These are phyloP conservation scores for Echinops telfairi DNA, from an alignment of 2,113 vertebrate species.

Conservation along the genomic window DNA sequence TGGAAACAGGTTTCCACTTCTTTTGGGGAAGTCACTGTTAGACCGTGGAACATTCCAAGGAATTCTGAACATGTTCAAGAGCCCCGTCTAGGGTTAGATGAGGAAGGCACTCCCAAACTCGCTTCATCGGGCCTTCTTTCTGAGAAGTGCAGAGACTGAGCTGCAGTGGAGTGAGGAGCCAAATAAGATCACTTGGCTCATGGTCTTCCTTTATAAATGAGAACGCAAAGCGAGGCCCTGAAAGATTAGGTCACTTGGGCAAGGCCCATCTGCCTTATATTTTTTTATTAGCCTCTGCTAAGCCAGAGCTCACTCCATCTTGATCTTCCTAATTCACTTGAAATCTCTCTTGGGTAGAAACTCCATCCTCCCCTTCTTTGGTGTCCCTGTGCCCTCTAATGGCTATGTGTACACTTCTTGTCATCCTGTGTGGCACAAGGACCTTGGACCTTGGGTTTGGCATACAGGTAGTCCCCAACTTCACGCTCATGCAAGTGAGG, in stretches of 20 bases:
- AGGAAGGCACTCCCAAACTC: neutral
- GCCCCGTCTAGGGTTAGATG: neutral
- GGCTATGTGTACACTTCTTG: neutral
- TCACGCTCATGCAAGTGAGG: too few relatives aligned
- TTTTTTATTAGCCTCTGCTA: neutral
- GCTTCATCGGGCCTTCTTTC: neutral
- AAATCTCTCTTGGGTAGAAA: neutral
- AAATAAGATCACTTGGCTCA: neutral
- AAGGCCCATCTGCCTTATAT: neutral
- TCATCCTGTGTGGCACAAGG: neutral
- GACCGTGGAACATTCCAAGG: neutral
- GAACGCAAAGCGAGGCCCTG: neutral
- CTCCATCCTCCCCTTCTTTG: neutral
- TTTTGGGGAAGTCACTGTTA: neutral
- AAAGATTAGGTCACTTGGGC: neutral
- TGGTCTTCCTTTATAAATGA: neutral
- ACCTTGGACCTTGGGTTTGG: neutral
- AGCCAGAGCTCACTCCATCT: neutral
- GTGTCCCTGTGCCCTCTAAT: neutral
- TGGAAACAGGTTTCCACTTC: neutral
- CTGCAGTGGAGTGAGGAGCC: neutral
- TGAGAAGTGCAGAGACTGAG: neutral
- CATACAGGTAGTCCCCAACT: neutral
- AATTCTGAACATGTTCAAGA: neutral
- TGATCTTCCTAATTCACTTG: neutral